Percentiles rank a stretch among this genome's conserved stretches.
Evolutionary conservation across 2,113 vertebrate species (phyloP).

Genomic region (Varanus salvator): DNA sequence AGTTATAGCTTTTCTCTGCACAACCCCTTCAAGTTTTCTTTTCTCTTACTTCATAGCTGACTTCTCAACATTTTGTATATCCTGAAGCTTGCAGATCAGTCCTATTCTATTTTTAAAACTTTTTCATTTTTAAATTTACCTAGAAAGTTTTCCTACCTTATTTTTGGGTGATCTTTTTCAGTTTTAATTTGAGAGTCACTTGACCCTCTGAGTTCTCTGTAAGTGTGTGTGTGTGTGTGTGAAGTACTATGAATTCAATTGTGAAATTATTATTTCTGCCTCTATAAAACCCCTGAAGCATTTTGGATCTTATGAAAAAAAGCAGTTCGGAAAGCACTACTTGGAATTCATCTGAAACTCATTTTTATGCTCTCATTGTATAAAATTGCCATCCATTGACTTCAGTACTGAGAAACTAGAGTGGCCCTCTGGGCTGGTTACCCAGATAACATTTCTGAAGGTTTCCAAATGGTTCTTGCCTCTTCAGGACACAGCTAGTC

Average conservation of each 20-base stretch:
- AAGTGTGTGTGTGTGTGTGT: background rate
- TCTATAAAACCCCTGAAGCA: background rate
- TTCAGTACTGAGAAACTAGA: background rate
- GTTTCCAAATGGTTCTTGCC: slow-evolving; percentile 1
- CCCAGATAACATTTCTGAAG: background rate
- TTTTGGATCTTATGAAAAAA: background rate
- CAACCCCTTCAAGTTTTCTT: background rate
- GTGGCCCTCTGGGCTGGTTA: background rate
- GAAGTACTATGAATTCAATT: background rate
- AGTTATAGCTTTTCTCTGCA: background rate
- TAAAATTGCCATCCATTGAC: background rate
- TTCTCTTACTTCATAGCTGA: background rate
- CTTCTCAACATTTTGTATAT: background rate
- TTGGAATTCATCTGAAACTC: background rate
- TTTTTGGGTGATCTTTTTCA: background rate
- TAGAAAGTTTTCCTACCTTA: background rate
- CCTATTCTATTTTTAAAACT: background rate
- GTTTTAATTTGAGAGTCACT: no score
- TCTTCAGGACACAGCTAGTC: slow-evolving; percentile 76
- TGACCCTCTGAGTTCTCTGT: background rate
- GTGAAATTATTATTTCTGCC: background rate
- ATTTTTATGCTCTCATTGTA: background rate
- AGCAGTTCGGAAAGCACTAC: background rate
- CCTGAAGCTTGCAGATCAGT: background rate
- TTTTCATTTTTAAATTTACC: background rate